Evolutionary conservation across 2,113 vertebrate species (phyloP).

Genomic region (Acrocephalus kingi): DNA sequence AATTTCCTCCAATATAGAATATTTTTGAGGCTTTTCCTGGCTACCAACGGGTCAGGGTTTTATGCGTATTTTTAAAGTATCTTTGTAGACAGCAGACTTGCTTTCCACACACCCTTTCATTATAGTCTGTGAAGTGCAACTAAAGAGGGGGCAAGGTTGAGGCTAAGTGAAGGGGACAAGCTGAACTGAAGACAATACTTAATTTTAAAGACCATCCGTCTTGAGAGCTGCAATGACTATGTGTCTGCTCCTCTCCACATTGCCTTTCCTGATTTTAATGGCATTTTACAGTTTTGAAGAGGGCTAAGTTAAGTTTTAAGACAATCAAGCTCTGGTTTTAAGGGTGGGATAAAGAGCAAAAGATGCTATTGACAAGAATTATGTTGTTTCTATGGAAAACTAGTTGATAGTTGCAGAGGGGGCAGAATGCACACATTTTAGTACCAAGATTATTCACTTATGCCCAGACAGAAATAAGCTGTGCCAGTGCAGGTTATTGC

Average conservation of each 20-base stretch:
- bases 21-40: neutral
- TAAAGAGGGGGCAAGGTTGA: neutral
- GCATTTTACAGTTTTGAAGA: neutral
- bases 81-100: neutral
- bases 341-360: neutral
- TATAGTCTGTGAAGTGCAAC: neutral
- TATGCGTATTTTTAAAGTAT: neutral
- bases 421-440: neutral
- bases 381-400: neutral
- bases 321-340: neutral
- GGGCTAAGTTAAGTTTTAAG: neutral
- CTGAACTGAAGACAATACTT: neutral
- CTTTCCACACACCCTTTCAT: neutral
- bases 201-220: neutral
- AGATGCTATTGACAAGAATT: neutral
- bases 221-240: neutral
- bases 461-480: neutral
- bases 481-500: neutral
- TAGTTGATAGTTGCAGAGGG: neutral
- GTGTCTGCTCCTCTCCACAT: neutral
- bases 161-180: neutral
- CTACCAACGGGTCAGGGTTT: fast-evolving
- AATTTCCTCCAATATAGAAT: neutral
- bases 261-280: neutral
- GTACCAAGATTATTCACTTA: neutral